These are phyloP conservation scores for Colaptes auratus DNA, from an alignment of 2,113 vertebrate species.

Conservation along the genomic window DNA sequence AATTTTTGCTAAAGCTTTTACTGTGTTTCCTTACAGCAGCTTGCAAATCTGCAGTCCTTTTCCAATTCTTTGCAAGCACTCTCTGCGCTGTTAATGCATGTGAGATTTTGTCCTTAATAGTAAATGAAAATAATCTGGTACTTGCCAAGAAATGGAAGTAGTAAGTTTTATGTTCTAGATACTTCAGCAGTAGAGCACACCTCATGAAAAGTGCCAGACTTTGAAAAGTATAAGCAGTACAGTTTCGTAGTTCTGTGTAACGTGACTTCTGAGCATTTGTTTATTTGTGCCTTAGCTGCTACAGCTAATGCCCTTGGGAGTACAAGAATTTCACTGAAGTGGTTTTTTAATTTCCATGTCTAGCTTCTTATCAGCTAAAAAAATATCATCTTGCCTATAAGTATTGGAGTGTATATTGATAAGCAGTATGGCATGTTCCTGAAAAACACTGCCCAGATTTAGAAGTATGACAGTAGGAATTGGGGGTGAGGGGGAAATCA, in stretches of 20 bases:
- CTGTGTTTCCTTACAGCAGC: neutral
- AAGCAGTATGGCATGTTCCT: neutral
- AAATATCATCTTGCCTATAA: neutral
- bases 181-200: neutral
- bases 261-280: neutral
- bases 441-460: neutral
- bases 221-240: neutral
- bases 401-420: neutral
- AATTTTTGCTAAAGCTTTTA: slow-evolving; percentile 21
- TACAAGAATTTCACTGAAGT: neutral
- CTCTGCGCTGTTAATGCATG: neutral
- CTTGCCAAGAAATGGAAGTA: neutral
- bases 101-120: neutral
- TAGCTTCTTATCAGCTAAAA: neutral
- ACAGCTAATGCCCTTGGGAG: neutral
- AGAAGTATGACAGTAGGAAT: neutral
- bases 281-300: neutral
- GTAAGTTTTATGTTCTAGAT: neutral
- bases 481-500: neutral
- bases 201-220: neutral
- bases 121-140: neutral
- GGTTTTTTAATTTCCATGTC: neutral
- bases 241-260: neutral
- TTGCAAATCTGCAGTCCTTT: neutral
- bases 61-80: neutral